Conservation (phyloP, 2,797 vertebrate species). For the Lacerta viridis region DNA sequence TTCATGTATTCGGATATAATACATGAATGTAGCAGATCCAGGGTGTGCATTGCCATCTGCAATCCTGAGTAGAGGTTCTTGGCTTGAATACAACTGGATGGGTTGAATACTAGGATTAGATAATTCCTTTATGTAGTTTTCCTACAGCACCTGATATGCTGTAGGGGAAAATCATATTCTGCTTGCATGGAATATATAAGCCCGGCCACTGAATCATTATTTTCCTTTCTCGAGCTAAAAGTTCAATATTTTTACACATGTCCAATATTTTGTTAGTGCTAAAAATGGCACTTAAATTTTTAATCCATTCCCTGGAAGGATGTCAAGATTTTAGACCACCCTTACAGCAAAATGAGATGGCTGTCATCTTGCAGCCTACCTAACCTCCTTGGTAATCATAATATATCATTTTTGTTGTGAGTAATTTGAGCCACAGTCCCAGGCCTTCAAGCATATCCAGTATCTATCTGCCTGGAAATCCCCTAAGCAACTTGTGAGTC, state of each 20-base stretch:
- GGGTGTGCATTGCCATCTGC: not conserved
- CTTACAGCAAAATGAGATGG: conserved; percentile 39
- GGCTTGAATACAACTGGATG: not conserved
- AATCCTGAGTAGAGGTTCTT: not conserved
- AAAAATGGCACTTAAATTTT: conserved; percentile 57
- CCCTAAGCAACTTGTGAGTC: conserved; percentile 57
- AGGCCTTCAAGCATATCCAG: conserved; percentile 51
- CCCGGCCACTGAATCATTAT: conserved; percentile 38
- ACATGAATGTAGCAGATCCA: too few relatives aligned
- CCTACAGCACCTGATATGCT: conserved; percentile 39
- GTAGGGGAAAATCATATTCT: conserved; percentile 19
- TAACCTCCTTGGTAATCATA: conserved; percentile 60
- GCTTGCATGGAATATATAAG: conserved; percentile 45
- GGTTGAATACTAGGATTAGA: not conserved
- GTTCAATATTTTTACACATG: conserved; percentile 58
- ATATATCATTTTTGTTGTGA: conserved; percentile 62
- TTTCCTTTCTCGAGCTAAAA: conserved; percentile 45
- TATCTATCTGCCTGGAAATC: conserved; percentile 48
- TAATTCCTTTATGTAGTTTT: not conserved
- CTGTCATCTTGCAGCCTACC: conserved; percentile 46
- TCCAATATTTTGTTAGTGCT: conserved; percentile 33
- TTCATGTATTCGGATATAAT: not conserved
- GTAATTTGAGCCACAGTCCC: conserved; percentile 68
- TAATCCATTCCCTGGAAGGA: conserved; percentile 50
- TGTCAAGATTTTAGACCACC: conserved; percentile 61